Conservation (phyloP, 2,797 vertebrate genomes). For the Eupleurogrammus muticus region DNA sequence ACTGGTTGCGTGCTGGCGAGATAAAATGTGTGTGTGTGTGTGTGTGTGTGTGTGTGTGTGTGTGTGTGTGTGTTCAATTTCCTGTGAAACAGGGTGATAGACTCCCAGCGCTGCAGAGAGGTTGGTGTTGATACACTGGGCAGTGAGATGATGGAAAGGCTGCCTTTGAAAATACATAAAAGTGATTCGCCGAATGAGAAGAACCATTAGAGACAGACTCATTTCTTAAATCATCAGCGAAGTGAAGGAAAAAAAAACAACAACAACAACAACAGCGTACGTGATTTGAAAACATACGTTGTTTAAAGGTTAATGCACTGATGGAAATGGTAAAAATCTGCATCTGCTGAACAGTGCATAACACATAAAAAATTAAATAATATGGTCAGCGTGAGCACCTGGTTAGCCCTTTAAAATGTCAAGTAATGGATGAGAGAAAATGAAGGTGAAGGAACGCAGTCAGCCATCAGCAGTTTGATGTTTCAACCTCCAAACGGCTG, state of each 20-base stretch:
- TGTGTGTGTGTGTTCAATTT: conserved; percentile 54
- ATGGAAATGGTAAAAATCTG: conserved; percentile 36
- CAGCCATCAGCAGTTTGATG: neutral
- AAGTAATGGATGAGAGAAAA: conserved; percentile 25
- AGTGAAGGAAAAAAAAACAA: no score
- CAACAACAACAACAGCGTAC: conserved; percentile 33
- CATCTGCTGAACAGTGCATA: neutral
- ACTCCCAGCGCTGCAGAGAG: conserved; percentile 43
- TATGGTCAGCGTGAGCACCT: conserved; percentile 1
- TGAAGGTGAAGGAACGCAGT: conserved; percentile 1
- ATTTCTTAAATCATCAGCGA: conserved; percentile 61
- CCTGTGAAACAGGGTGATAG: conserved; percentile 50
- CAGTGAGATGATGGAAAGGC: conserved; percentile 53
- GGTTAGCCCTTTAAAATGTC: conserved; percentile 15
- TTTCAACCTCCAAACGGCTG: neutral
- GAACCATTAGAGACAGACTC: conserved; percentile 55
- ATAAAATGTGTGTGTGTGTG: conserved; percentile 25
- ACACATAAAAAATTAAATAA: conserved; percentile 6
- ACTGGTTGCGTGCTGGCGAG: conserved; percentile 25
- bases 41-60: conserved; percentile 44
- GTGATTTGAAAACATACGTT: conserved; percentile 55
- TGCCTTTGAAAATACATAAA: conserved; percentile 63
- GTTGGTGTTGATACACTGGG: conserved; percentile 43
- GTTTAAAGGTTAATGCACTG: conserved; percentile 59
- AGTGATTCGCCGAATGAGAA: conserved; percentile 54